Evolutionary conservation across 2,113 vertebrate species (phyloP).

Genomic region (Calcarius ornatus): DNA sequence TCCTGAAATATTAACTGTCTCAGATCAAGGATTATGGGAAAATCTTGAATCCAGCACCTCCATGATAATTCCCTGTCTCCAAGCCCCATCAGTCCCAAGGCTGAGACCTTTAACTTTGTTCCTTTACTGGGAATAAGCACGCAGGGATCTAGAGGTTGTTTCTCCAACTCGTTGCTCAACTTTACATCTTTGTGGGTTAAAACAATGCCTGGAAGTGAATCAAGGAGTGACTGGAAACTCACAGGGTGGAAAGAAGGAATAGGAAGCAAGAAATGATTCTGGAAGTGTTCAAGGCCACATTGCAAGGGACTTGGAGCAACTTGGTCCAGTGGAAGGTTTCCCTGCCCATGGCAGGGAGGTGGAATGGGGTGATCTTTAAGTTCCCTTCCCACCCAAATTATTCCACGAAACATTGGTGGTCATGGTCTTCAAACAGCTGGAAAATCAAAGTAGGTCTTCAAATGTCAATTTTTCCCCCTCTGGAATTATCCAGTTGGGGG

Average conservation of each 20-base stretch:
- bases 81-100: not conserved
- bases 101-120: not conserved
- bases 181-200: not conserved
- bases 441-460: not conserved
- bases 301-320: not conserved
- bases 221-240: not conserved
- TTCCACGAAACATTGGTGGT: not conserved
- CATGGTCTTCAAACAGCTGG: not conserved
- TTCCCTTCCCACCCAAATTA: not conserved
- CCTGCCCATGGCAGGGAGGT: not conserved
- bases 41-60: not conserved
- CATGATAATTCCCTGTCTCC: not conserved
- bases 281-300: fast-evolving
- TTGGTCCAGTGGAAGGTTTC: not conserved
- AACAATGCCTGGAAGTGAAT: not conserved
- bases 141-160: not conserved
- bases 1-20: not conserved
- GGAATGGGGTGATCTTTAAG: not conserved
- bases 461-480: not conserved
- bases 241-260: not conserved
- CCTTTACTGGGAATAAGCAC: not conserved
- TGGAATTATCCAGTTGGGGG: not conserved
- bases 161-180: not conserved
- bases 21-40: not conserved
- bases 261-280: not conserved